Percentiles rank a stretch among this genome's conserved stretches.
These are phyloP conservation scores for Lepidonotus clava DNA, from an alignment of 2,888 invertebrate species.

Conservation along the genomic window DNA sequence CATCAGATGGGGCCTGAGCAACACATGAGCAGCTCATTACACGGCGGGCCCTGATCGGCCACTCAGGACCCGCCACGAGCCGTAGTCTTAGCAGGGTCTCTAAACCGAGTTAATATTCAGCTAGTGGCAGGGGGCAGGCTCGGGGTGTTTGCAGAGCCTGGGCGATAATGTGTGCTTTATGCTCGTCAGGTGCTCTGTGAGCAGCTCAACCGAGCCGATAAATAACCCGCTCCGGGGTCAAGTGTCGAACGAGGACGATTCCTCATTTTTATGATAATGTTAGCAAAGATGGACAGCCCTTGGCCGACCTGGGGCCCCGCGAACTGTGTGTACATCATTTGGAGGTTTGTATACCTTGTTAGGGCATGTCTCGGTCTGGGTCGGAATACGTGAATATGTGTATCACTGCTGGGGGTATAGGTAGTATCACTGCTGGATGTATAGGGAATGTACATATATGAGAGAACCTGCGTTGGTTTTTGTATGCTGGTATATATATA, in stretches of 20 bases:
- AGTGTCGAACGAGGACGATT: conserved; percentile 44
- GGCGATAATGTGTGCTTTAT: conserved; percentile 48
- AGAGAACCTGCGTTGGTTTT: background rate
- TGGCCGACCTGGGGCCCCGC: background rate
- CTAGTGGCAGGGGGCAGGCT: background rate
- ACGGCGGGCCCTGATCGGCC: too few species aligned
- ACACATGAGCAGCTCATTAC: background rate
- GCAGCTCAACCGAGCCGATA: conserved; percentile 25
- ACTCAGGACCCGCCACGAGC: too few species aligned
- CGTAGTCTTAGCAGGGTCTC: conserved; percentile 38
- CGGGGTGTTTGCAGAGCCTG: conserved; percentile 32
- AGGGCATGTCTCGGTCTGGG: too few species aligned
- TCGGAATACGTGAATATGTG: too few species aligned
- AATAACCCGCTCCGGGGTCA: conserved; percentile 35
- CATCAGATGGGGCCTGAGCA: background rate
- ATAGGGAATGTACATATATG: background rate
- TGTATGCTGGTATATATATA: background rate
- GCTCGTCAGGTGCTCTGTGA: conserved; percentile 28
- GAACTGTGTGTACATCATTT: conserved; percentile 7
- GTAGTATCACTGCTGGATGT: background rate
- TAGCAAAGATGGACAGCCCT: conserved; percentile 15
- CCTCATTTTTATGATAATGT: conserved; percentile 53
- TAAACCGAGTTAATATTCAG: conserved; percentile 48
- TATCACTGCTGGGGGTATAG: too few species aligned
- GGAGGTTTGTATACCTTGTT: background rate